Evolutionary conservation across 2,888 invertebrate species (phyloP).

Genomic region (Drosophila atroscutellata): DNA sequence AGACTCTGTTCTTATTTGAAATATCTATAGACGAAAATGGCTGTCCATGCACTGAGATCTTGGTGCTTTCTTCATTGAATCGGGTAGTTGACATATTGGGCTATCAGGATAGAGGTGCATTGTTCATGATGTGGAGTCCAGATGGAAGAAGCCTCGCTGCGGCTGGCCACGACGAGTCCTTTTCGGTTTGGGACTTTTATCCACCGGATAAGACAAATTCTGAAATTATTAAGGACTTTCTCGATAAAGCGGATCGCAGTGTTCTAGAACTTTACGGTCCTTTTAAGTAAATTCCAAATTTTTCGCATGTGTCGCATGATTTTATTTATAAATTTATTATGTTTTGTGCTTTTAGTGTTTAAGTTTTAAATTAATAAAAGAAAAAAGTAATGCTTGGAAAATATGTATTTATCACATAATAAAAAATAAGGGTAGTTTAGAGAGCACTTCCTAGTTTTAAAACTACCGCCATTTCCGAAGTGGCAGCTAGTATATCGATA

Average conservation of each 20-base stretch:
- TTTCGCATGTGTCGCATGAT: not conserved
- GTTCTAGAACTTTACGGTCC: slow-evolving; percentile 20
- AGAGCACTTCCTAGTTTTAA: not conserved
- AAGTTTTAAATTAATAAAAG: not conserved
- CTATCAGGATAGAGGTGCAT: slow-evolving; percentile 75
- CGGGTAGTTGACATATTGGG: slow-evolving; percentile 82
- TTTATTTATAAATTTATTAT: not conserved
- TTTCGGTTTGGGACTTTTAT: slow-evolving; percentile 85
- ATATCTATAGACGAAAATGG: slow-evolving; percentile 59
- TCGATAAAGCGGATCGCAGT: slow-evolving; percentile 3
- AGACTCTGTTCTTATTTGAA: not conserved
- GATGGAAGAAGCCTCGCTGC: slow-evolving; percentile 82
- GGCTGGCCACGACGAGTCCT: slow-evolving; percentile 84
- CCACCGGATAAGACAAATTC: slow-evolving; percentile 40
- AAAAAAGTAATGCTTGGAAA: not conserved
- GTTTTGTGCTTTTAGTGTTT: not conserved
- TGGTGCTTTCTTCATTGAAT: slow-evolving; percentile 83
- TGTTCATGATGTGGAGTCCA: slow-evolving; percentile 83
- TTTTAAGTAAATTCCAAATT: slow-evolving; percentile 10
- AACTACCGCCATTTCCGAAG: not conserved
- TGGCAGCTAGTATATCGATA: slow-evolving; percentile 17
- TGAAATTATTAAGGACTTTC: not conserved
- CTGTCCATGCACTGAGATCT: slow-evolving; percentile 68
- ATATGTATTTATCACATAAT: not conserved
- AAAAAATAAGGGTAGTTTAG: too few relatives aligned